phyloP scores from a whole-genome alignment of 2,888 invertebrate genomes.

The Ypsolopha sequella region DNA sequence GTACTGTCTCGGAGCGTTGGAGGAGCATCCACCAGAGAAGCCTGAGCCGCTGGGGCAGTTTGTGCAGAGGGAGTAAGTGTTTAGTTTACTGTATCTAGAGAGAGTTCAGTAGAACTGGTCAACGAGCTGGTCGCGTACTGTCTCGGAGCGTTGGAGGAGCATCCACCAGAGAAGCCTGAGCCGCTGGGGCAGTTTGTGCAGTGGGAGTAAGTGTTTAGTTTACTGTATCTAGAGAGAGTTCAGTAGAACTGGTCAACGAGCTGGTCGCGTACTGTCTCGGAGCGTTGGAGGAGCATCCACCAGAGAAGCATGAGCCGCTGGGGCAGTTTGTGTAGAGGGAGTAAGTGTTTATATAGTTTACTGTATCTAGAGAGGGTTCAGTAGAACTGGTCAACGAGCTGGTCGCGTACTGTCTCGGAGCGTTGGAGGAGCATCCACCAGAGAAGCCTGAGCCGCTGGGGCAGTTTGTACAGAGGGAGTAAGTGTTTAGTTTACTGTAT shows the following conservation, averaged over 20 bases:
- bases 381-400: too few relatives aligned
- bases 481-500: background rate
- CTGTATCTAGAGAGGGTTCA: background rate
- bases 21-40: constrained; percentile 18
- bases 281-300: too few relatives aligned
- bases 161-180: constrained; percentile 20
- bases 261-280: too few relatives aligned
- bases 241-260: too few relatives aligned
- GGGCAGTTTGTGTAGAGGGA: too few relatives aligned
- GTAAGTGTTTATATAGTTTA: background rate
- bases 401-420: too few relatives aligned
- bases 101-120: constrained; percentile 9
- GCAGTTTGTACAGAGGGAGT: too few relatives aligned
- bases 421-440: too few relatives aligned
- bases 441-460: too few relatives aligned
- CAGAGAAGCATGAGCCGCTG: too few relatives aligned
- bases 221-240: background rate
- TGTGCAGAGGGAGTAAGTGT: constrained; percentile 28
- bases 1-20: constrained; percentile 16
- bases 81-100: background rate
- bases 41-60: constrained; percentile 29
- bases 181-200: constrained; percentile 31
- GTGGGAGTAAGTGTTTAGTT: constrained; percentile 20
- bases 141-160: constrained; percentile 16
- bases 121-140: constrained; percentile 23